Base-by-base conservation (phyloP, 2,113 vertebrate genomes). In the Microtus richardsoni region DNA sequence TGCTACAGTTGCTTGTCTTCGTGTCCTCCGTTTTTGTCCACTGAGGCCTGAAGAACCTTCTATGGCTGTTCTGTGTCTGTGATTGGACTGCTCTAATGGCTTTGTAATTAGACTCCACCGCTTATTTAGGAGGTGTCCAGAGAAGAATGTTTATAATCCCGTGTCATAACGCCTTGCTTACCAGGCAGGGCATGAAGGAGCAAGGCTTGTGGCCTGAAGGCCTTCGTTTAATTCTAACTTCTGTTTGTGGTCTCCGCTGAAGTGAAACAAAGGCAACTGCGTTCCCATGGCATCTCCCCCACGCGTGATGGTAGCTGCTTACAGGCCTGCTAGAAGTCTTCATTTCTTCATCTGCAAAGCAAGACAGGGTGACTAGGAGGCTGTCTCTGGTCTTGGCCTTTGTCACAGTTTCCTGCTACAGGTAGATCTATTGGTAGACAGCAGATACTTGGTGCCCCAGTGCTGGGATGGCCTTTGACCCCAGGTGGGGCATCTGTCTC, bases 81-180 rank as follows among this genome's bases (percentile, higher is more conserved):
- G 28, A 70, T 87, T 91, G 60, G 95, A 2, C 75, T 79, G 70
- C 88, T 75, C 41, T 41, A 60, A 84, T 75, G 86, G n/a, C 88
- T 88, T 86, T 97, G 28, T 74, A 58, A 82, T 77, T 91, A 44
- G 78, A 78, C 33, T 30, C 90, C 22, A 49, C 7, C 89, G 71
- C 22, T 90, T 60, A 84, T 70, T 92, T 80, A 58, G 58, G 70
- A 78, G 68, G 75, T 44, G 49, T 10, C 5, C 24, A 13, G 73
- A 74, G 73, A 93, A 30, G 62, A 49, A 52, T 89, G 62, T 94
- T 88, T 78, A 54, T 77, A 36, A 85, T 66, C 64, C 28, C 0
- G 0, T 41, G 16, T 86, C 64, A 44, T 49, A 60, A 44, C 26
- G 41, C 14, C 0, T 0, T 22, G 1, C 66, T 91, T 86, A 39